Evolutionary conservation across 1,140 invertebrate genomes (phyloP), one percentile per base, ranked within the genome.

Genomic region (Drosophila kikkawai): DNA sequence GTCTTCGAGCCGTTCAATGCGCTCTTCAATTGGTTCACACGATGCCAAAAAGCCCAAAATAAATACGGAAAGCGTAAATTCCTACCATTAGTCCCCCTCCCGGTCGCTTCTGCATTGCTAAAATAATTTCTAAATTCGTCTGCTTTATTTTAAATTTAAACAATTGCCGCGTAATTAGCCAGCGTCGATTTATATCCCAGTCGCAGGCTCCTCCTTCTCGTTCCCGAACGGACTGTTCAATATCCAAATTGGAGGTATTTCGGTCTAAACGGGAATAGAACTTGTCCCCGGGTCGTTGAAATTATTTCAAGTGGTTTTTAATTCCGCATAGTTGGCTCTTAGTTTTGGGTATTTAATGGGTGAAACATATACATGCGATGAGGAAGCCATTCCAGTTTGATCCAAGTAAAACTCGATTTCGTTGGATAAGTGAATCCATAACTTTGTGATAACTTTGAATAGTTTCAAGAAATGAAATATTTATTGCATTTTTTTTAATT

Each of bases 91-190:
- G 41, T 55, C 29, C 26, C 45, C 48, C 39, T 37, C 42, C 39
- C 47, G 41, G 39, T 29, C 15, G 7, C 64, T 47, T 53, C n/a
- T 67, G 53, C 71, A 81, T 81, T 81, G 64, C 64, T 74, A 50
- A 67, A 64, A 80, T 65, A 51, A 77, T 74, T 56, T 85, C 82
- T 70, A 78, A 75, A 55, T 84, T 34, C 65, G 53, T 63, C 44
- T 48, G 45, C 44, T 61, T 77, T 32, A 42, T 29, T 60, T 85
- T 78, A 70, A 80, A 66, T 74, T 85, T 80, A 79, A 79, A 81
- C 82, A 68, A 73, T 86, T 85, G 78, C 32, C 78, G 77, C 64
- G 79, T 85, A 81, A 86, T 85, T 70, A 66, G 81, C 51, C 66
- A 60, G 74, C 64, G 26, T 41, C 67, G 11, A 70, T 56, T 69